Base-by-base conservation (phyloP, 2,113 vertebrate species). In the Galeopterus variegatus region DNA sequence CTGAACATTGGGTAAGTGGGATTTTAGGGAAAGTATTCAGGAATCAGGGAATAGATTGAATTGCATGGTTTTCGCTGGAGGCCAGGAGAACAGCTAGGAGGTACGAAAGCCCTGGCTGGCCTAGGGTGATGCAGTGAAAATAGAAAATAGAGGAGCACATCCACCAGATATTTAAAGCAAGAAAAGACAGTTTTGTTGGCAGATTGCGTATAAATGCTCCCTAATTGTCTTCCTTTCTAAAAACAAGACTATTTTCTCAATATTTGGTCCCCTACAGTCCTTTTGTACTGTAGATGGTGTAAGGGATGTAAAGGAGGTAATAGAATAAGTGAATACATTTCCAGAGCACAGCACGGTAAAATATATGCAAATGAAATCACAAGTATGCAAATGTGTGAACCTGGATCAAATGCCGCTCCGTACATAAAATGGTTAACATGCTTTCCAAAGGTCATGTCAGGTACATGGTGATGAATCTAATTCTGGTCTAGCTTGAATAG, bases 281-380 rank as follows among this genome's bases (percentile, higher is more conserved):
- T 41, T 73, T 58, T 23, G 28, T 41, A 50, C 48, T 77, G 5
- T 26, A 96, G 33, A 86, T 5, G 6, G 15, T 88, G 23, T 76
- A 84, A 80, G 56, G 62, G 90, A 95, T 93, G 93, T 64, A 58
- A 90, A 95, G 36, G 7, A 82, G 81, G 48, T 15, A 94, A 90
- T 58, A 94, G 86, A 97, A 70, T 79, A 96, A 86, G 62, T 73
- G 75, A 94, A 94, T 92, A 24, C 77, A 86, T 93, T 90, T 94
- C 69, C 45, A 72, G 17, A 88, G 50, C 23, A 80, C 54, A 77
- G 81, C 48, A 90, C 31, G 94, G 81, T 94, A 77, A 97, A 97
- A 86, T 83, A 86, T 62, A 98, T 94, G 97, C 95, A 97, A 97
- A 97, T 97, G 50, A 95, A 97, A 88, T 96, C 72, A 95, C 93